Evolutionary conservation across 2,113 vertebrate species (phyloP), one percentile per base, ranked within the genome.

Genomic region (Athene noctua): DNA sequence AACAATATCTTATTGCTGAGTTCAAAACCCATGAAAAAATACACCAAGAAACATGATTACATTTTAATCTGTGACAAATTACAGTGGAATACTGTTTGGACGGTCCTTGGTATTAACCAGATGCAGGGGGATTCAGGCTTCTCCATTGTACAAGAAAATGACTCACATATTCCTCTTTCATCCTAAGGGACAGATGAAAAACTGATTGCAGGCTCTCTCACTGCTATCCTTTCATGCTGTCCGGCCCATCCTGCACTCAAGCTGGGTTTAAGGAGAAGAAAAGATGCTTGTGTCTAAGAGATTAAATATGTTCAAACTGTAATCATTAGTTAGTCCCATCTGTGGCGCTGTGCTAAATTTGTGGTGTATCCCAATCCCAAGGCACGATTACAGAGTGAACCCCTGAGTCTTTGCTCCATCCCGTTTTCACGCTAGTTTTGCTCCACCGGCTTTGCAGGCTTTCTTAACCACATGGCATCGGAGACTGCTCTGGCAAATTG

Each of bases 161-260:
- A 94, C 80, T 96, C 88, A 87, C 52, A 82, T 94, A n/a, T 86
- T 92, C 92, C 73, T 74, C 58, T 83, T 92, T 77, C 71, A 90
- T 92, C 92, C 85, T 62, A 30, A 84, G 89, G 75, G 92, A 81
- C 75, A 36, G 72, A 91, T 40, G 70, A 91, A 94, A 84, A 94
- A 46, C 88, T 46, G 84, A 87, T 80, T 77, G 81, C 83, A 82
- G 70, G 55, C 55, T 80, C 55, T 55, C 72, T 55, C 59, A 5
- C 40, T 85, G 63, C 72, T 78, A 3, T n/a, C 42, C 80, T 72
- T 80, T 68, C 46, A 66, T 61, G 71, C 59, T 71, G 27, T 42
- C 80, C 46, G 74, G 77, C 62, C 80, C 21, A 19, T 73, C 49
- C 40, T 21, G 22, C 27, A 11, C 29, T 89, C 44, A 65, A 44